phyloP scores from a whole-genome alignment of 2,113 vertebrate genomes.

The Colaptes auratus region DNA sequence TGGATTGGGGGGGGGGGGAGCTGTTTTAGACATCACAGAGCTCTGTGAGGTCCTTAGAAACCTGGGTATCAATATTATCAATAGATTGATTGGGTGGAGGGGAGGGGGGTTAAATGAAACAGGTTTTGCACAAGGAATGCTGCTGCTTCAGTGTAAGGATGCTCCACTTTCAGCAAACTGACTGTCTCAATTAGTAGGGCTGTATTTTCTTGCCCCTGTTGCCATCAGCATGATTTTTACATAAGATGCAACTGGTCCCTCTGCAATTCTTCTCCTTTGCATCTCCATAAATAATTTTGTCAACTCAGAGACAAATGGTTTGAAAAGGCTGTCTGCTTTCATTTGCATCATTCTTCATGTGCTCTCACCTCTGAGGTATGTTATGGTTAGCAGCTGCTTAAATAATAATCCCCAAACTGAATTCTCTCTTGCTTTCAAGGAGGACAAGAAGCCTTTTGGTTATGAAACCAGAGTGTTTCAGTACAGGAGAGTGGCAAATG shows the following conservation, averaged over 20 bases:
- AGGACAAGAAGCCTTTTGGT: not conserved
- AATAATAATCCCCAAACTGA: not conserved
- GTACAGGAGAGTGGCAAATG: not conserved
- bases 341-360: not conserved
- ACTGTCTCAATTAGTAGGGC: not conserved
- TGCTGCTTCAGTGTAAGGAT: not conserved
- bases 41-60: not conserved
- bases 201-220: not conserved
- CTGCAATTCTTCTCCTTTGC: not conserved
- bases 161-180: not conserved
- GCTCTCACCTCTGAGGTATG: not conserved
- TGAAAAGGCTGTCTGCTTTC: slow-evolving; percentile 1
- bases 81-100: fast-evolving
- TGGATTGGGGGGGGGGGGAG: too few species aligned
- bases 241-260: not conserved
- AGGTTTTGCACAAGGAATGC: not conserved
- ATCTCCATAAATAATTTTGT: slow-evolving; percentile 19
- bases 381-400: slow-evolving; percentile 15
- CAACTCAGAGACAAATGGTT: not conserved
- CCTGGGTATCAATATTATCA: not conserved
- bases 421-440: not conserved
- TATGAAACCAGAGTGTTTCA: not conserved
- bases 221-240: slow-evolving; percentile 6
- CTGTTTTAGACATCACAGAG: not conserved
- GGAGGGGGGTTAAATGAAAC: not conserved